These are phyloP conservation scores for Drosophila obscura DNA, from an alignment of 1,140 invertebrate genomes.

Conservation along the genomic window DNA sequence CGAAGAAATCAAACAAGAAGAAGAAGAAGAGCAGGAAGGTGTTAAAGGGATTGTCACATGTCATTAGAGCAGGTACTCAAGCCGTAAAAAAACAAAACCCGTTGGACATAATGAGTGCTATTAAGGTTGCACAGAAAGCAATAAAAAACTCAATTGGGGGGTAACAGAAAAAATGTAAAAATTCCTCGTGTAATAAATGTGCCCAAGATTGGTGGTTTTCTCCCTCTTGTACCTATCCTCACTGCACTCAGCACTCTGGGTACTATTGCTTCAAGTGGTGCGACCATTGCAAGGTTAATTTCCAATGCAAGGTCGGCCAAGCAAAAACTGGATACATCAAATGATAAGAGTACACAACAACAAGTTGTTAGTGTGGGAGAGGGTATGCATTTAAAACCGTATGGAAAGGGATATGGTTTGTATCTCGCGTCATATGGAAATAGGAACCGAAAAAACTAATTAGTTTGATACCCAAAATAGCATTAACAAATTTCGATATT, in stretches of 20 bases:
- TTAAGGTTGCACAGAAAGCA: too few relatives aligned
- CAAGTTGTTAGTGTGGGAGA: background rate
- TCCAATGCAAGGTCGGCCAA: background rate
- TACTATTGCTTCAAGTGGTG: slow-evolving; percentile 1
- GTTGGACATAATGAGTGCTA: too few relatives aligned
- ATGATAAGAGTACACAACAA: background rate
- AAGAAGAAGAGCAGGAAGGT: too few relatives aligned
- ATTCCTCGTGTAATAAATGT: slow-evolving; percentile 1
- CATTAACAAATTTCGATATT: background rate
- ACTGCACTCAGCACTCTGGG: background rate
- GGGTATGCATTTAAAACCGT: background rate
- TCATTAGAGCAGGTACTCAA: too few relatives aligned
- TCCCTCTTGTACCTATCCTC: background rate
- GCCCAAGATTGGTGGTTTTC: background rate
- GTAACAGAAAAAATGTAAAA: background rate
- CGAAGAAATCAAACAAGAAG: too few relatives aligned
- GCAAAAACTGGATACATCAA: background rate
- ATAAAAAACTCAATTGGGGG: background rate
- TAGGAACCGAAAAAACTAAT: background rate
- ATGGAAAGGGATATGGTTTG: slow-evolving; percentile 1
- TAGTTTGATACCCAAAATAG: background rate
- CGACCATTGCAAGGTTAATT: background rate
- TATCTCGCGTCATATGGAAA: background rate
- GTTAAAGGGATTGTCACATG: too few relatives aligned
- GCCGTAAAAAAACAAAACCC: too few relatives aligned